Percentiles rank a stretch among this genome's conserved stretches.
Conservation (phyloP, 2,888 invertebrate species). For the Quadriops clusia region DNA sequence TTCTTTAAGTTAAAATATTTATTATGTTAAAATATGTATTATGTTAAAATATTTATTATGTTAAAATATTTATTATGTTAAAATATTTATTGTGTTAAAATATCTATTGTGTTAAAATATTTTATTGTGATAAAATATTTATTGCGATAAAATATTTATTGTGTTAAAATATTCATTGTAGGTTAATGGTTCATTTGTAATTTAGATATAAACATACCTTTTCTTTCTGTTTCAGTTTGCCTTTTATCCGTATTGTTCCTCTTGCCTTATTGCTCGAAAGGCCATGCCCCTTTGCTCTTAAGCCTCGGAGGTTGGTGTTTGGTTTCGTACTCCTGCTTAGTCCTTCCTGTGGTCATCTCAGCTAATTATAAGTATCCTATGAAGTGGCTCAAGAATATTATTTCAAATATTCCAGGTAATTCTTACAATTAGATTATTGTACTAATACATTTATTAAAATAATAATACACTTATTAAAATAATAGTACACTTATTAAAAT, state of each 20-base stretch:
- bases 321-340: slow-evolving; percentile 54
- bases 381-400: slow-evolving; percentile 47
- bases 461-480: too few species aligned
- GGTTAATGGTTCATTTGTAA: slow-evolving; percentile 1
- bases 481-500: too few species aligned
- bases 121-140: slow-evolving; percentile 1
- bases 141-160: not conserved
- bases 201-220: not conserved
- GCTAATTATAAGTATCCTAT: slow-evolving; percentile 59
- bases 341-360: slow-evolving; percentile 54
- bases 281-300: slow-evolving; percentile 46
- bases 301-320: slow-evolving; percentile 44
- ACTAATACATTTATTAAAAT: too few species aligned
- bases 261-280: slow-evolving; percentile 48
- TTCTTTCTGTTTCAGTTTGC: slow-evolving; percentile 45
- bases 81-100: too few species aligned
- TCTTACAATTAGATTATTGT: too few species aligned
- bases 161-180: not conserved
- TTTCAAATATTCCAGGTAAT: slow-evolving; percentile 44
- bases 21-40: too few species aligned
- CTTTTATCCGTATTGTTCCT: slow-evolving; percentile 53
- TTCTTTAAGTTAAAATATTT: too few species aligned
- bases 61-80: too few species aligned
- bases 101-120: slow-evolving; percentile 1
- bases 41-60: too few species aligned